A percentile compares a stretch with the other conserved stretches of the same genome.
Conservation (phyloP, 2,888 invertebrate species). For the Caenorhabditis zanzibari region DNA sequence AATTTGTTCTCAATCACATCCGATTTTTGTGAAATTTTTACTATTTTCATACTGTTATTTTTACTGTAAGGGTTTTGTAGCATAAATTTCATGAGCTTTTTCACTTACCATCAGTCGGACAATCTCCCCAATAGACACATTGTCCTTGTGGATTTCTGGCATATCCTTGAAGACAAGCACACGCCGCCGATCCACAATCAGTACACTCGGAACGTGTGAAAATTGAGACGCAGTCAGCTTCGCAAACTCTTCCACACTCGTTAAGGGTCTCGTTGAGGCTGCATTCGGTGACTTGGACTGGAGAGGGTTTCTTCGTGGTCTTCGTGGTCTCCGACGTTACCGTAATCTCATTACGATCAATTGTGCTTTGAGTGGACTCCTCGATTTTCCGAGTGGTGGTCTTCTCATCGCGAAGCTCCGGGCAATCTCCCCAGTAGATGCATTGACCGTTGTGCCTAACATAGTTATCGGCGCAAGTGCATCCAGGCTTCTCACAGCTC, state of each 20-base stretch:
- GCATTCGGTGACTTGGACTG: slow-evolving; percentile 67
- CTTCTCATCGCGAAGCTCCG: slow-evolving; percentile 67
- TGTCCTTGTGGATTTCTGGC: slow-evolving; percentile 74
- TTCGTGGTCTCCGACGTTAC: slow-evolving; percentile 28
- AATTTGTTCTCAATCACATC: too few relatives aligned
- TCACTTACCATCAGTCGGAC: slow-evolving; percentile 70
- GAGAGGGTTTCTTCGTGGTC: slow-evolving; percentile 23
- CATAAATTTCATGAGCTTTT: too few relatives aligned
- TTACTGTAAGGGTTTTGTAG: too few relatives aligned
- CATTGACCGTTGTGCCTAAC: slow-evolving; percentile 80
- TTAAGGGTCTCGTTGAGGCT: slow-evolving; percentile 81
- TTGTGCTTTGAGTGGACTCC: slow-evolving; percentile 46
- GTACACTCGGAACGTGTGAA: slow-evolving; percentile 81
- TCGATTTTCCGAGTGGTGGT: slow-evolving; percentile 13
- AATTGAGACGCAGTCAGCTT: slow-evolving; percentile 81
- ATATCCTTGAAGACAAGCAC: slow-evolving; percentile 81
- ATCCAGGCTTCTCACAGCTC: slow-evolving; percentile 79
- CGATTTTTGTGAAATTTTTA: too few relatives aligned
- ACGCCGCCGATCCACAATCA: slow-evolving; percentile 78
- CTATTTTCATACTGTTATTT: too few relatives aligned
- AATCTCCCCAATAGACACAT: slow-evolving; percentile 83
- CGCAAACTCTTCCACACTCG: slow-evolving; percentile 81
- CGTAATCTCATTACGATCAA: slow-evolving; percentile 48
- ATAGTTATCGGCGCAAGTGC: slow-evolving; percentile 82
- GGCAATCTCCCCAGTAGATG: slow-evolving; percentile 82